Conservation (phyloP, 2,113 vertebrate species). For the Anarrhichthys ocellatus region DNA sequence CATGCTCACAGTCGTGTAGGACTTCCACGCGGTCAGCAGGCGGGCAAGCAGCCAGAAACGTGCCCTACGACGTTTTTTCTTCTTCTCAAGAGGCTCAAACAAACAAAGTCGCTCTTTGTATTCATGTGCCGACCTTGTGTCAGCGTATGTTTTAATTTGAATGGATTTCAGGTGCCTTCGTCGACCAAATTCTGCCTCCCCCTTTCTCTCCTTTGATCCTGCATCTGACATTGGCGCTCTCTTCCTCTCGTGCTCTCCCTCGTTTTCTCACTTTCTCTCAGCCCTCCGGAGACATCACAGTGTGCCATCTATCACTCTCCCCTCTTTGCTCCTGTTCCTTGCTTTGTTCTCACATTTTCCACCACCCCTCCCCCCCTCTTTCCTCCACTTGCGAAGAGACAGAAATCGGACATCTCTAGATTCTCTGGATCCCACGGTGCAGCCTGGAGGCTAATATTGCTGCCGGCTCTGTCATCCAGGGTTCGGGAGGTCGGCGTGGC, state of each 20-base stretch:
- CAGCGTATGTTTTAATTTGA: constrained; percentile 63
- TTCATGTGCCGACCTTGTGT: constrained; percentile 45
- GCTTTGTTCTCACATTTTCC: constrained; percentile 13
- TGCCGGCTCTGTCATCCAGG: constrained; percentile 18
- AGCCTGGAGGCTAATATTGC: constrained; percentile 29
- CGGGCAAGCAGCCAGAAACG: constrained; percentile 34
- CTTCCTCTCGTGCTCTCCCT: not conserved
- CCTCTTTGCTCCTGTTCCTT: constrained; percentile 14
- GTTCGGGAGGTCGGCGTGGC: constrained; percentile 42
- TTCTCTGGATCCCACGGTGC: constrained; percentile 13
- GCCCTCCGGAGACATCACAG: constrained; percentile 40
- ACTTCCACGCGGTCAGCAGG: constrained; percentile 40
- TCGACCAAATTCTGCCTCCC: constrained; percentile 26
- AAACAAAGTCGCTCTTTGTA: constrained; percentile 66
- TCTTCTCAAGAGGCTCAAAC: constrained; percentile 26
- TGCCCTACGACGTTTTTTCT: constrained; percentile 1
- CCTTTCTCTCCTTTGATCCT: constrained; percentile 24
- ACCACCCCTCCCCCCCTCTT: not conserved
- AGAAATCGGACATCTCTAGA: not conserved
- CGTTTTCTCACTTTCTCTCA: constrained; percentile 29
- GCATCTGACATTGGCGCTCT: constrained; percentile 39
- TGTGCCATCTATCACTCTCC: constrained; percentile 45
- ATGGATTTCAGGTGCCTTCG: constrained; percentile 58
- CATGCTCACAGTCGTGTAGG: constrained; percentile 18
- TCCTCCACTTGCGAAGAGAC: not conserved